These are phyloP conservation scores for Mus spicilegus DNA, from an alignment of 2,113 vertebrate genomes.

Conservation along the genomic window DNA sequence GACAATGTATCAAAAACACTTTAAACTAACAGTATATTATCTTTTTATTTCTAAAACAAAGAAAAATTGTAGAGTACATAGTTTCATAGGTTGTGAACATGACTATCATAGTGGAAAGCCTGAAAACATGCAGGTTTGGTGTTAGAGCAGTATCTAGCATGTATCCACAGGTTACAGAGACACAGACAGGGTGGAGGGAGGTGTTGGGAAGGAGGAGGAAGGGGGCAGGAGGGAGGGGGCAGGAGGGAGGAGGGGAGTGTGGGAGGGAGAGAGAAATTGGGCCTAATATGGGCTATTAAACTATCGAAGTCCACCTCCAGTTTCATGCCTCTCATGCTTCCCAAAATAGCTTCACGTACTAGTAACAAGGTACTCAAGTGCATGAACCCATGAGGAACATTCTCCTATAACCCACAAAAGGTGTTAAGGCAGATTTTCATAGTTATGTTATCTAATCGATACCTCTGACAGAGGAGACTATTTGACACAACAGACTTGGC, in stretches of 20 bases:
- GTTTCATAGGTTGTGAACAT: not conserved
- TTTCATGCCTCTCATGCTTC: not conserved
- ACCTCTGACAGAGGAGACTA: not conserved
- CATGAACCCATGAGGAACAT: not conserved
- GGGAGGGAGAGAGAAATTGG: not conserved
- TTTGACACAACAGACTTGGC: not conserved
- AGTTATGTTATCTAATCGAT: not conserved
- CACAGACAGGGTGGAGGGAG: too few species aligned
- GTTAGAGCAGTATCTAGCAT: too few species aligned
- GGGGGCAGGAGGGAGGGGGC: too few species aligned
- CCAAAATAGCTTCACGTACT: not conserved
- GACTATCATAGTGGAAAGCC: not conserved
- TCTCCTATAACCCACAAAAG: not conserved
- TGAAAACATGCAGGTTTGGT: not conserved
- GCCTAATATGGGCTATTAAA: not conserved
- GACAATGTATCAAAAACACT: not conserved
- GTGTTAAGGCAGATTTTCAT: not conserved
- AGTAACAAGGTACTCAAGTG: not conserved
- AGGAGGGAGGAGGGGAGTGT: not conserved
- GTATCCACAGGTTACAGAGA: not conserved
- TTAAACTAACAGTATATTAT: not conserved
- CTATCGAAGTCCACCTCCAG: not conserved
- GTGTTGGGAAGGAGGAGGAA: too few species aligned
- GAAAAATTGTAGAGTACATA: not conserved
- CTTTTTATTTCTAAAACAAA: slow-evolving; percentile 3